Conservation (phyloP, 2,797 vertebrate genomes). For the Simalia tracyae region DNA sequence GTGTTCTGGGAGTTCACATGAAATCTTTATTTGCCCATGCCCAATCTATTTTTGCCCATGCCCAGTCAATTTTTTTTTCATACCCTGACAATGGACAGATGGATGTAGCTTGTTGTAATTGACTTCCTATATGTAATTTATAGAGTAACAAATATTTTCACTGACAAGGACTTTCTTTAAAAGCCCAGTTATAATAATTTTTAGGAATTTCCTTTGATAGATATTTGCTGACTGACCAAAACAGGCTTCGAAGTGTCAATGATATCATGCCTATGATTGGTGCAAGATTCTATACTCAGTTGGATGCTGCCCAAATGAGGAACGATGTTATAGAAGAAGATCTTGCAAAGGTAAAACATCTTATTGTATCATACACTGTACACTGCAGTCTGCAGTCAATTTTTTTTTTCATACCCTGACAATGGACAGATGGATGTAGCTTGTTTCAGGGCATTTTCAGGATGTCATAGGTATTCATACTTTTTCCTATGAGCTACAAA, state of each 20-base stretch:
- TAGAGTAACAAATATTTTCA: not conserved
- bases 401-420: not conserved
- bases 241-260: constrained; percentile 95
- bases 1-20: not conserved
- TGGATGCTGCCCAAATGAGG: constrained; percentile 98
- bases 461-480: not conserved
- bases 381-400: not conserved
- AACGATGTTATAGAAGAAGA: constrained; percentile 99
- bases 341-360: constrained; percentile 89
- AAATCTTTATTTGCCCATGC: not conserved
- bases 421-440: not conserved
- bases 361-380: not conserved
- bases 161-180: not conserved
- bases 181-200: constrained; percentile 12
- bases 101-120: not conserved
- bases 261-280: constrained; percentile 99
- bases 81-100: too few relatives aligned
- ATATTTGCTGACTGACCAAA: constrained; percentile 98
- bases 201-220: constrained; percentile 70
- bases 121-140: not conserved
- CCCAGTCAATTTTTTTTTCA: too few relatives aligned
- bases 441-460: not conserved
- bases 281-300: constrained; percentile 96
- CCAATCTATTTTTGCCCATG: not conserved
- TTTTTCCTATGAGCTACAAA: not conserved